Evolutionary conservation across 2,888 invertebrate genomes (phyloP).

Genomic region (Lumbricus terrestris): DNA sequence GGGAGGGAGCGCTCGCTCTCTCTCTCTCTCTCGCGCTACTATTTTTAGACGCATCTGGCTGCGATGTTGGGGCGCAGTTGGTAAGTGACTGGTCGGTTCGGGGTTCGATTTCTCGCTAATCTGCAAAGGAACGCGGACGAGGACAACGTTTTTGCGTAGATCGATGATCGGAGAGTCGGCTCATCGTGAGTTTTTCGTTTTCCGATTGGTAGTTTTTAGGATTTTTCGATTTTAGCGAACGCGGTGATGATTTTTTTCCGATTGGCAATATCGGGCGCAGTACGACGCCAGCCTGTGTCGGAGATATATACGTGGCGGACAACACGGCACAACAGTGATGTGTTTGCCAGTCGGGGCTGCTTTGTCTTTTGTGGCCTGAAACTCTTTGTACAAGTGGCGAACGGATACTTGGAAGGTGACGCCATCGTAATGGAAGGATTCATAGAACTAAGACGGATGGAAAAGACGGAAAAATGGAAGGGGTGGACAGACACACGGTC

Average conservation of each 20-base stretch:
- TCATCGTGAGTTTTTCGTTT: neutral
- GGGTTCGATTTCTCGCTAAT: neutral
- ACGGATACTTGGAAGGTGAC: neutral
- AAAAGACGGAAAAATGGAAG: neutral
- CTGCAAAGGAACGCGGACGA: neutral
- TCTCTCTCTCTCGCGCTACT: too few species aligned
- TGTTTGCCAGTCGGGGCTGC: neutral
- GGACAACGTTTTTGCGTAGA: neutral
- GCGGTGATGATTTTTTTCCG: neutral
- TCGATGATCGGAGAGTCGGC: neutral
- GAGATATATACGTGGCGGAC: neutral
- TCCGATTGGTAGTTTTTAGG: neutral
- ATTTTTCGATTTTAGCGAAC: neutral
- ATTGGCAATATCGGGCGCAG: neutral
- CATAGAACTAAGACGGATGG: neutral
- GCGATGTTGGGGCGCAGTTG: slow-evolving; percentile 8
- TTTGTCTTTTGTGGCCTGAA: neutral
- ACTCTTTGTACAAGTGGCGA: neutral
- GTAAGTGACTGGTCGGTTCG: neutral
- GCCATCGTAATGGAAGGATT: neutral
- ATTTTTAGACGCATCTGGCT: slow-evolving; percentile 15
- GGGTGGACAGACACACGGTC: too few species aligned
- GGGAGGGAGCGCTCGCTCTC: neutral
- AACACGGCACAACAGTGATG: too few species aligned
- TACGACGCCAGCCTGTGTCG: neutral